Evolutionary conservation across 1,140 invertebrate genomes (phyloP).

Genomic region (Lepeophtheirus salmonis): DNA sequence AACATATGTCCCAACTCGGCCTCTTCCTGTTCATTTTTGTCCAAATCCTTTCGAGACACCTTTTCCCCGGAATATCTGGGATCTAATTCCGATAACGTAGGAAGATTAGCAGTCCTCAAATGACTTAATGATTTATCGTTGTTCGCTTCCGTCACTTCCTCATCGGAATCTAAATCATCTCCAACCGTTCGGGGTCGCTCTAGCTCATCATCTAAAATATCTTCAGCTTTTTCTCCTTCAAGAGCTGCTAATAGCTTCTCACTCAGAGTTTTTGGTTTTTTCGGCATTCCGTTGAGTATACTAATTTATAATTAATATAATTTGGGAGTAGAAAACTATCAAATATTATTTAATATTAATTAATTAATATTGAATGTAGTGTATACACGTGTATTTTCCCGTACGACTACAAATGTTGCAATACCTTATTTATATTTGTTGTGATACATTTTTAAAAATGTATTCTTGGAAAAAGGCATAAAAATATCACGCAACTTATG

Average conservation of each 20-base stretch:
- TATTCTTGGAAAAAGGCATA: too few relatives aligned
- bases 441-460: too few relatives aligned
- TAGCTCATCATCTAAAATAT: not conserved
- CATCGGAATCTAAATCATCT: not conserved
- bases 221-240: not conserved
- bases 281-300: too few relatives aligned
- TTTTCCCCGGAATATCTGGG: slow-evolving; percentile 25
- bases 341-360: too few relatives aligned
- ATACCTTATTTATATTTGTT: too few relatives aligned
- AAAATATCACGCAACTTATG: too few relatives aligned
- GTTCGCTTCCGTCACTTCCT: not conserved
- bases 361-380: too few relatives aligned
- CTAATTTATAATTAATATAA: too few relatives aligned
- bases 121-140: not conserved
- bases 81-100: slow-evolving; percentile 23
- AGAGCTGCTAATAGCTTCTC: not conserved
- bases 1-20: slow-evolving; percentile 19
- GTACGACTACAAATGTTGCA: too few relatives aligned
- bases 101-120: slow-evolving; percentile 17
- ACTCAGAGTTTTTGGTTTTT: not conserved
- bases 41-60: slow-evolving; percentile 22
- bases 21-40: slow-evolving; percentile 3
- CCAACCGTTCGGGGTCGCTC: not conserved
- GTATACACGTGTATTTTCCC: too few relatives aligned
- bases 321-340: too few relatives aligned